A percentile compares a stretch with the other conserved stretches of the same genome.
Evolutionary conservation across 2,888 invertebrate species (phyloP).

Genomic region (Celastrina argiolus): DNA sequence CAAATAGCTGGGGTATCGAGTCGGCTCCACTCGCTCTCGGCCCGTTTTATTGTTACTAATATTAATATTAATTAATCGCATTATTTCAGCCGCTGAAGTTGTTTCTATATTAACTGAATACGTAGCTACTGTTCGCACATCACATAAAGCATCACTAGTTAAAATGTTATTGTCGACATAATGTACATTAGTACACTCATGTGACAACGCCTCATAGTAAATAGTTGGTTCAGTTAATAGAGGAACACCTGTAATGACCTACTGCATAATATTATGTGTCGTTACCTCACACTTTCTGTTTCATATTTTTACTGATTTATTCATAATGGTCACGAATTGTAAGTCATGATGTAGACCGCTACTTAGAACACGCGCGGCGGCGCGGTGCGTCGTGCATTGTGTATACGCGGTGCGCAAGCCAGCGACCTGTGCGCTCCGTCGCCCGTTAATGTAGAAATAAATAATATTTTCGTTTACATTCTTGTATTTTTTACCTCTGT

Average conservation of each 20-base stretch:
- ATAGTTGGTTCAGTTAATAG: slow-evolving; percentile 50
- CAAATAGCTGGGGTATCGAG: background rate
- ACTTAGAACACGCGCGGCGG: slow-evolving; percentile 62
- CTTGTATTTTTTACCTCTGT: slow-evolving; percentile 48
- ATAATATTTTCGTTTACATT: slow-evolving; percentile 76
- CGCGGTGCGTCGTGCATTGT: slow-evolving; percentile 55
- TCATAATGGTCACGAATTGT: slow-evolving; percentile 57
- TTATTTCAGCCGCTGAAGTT: slow-evolving; percentile 48
- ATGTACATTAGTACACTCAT: background rate
- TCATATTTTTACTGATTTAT: slow-evolving; percentile 64
- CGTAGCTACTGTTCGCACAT: slow-evolving; percentile 8
- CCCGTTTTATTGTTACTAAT: slow-evolving; percentile 45
- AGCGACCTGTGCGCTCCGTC: slow-evolving; percentile 49
- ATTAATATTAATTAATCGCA: slow-evolving; percentile 37
- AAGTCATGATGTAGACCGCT: slow-evolving; percentile 60
- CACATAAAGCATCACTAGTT: slow-evolving; percentile 25
- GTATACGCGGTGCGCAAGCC: slow-evolving; percentile 56
- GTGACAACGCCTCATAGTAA: background rate
- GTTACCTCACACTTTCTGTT: slow-evolving; percentile 73
- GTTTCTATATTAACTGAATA: slow-evolving; percentile 60
- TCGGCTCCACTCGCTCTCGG: slow-evolving; percentile 38
- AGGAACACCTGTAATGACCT: slow-evolving; percentile 47
- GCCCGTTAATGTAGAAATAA: slow-evolving; percentile 74
- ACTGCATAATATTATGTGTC: slow-evolving; percentile 54
- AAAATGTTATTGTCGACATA: background rate